Conservation (phyloP, 2,113 vertebrate species). For the Grallaria varia region DNA sequence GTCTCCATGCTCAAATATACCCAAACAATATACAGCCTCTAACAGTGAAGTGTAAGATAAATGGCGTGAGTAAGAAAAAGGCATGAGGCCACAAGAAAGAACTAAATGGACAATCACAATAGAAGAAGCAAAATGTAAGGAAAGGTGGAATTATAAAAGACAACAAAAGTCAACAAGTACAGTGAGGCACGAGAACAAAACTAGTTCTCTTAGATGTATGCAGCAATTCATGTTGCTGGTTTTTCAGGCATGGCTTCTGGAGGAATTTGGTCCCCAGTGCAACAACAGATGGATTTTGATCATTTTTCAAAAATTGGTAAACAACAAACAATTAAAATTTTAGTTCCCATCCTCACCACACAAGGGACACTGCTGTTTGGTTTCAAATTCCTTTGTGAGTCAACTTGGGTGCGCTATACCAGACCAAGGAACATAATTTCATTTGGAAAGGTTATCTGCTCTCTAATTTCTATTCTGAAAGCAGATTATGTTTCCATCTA, state of each 20-base stretch:
- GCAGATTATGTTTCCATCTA: not conserved
- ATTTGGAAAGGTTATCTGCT: conserved; percentile 44
- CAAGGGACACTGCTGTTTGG: not conserved
- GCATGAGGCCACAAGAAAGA: not conserved
- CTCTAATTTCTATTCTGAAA: conserved; percentile 49
- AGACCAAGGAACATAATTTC: not conserved
- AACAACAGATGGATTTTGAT: not conserved
- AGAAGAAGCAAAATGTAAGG: not conserved
- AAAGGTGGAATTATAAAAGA: not conserved
- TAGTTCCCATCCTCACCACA: not conserved
- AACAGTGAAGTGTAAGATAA: not conserved
- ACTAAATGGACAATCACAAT: not conserved
- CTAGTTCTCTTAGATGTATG: not conserved
- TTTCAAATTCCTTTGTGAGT: not conserved
- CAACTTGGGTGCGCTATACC: not conserved
- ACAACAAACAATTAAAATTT: not conserved
- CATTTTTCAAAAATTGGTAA: not conserved
- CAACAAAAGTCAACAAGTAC: not conserved
- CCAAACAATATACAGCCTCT: not conserved
- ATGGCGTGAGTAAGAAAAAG: not conserved
- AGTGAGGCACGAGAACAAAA: not conserved
- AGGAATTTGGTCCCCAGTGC: not conserved
- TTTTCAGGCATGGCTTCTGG: not conserved
- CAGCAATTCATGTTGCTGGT: not conserved
- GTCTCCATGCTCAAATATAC: not conserved